A percentile compares a stretch with the other conserved stretches of the same genome.
Conservation (phyloP, 2,888 invertebrate species). For the Phytoseiulus persimilis region DNA sequence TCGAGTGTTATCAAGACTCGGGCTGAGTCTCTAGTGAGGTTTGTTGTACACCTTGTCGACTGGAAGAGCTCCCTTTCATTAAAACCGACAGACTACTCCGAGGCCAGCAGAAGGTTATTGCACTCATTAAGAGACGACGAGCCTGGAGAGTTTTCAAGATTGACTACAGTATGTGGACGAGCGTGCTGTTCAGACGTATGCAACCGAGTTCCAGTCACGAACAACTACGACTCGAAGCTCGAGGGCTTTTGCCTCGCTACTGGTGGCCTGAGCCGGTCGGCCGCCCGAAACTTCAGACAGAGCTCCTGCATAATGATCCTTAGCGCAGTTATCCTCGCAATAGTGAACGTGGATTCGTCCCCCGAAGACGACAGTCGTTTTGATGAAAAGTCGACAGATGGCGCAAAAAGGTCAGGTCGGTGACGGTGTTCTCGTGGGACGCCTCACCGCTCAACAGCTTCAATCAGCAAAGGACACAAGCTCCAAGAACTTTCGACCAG, state of each 20-base stretch:
- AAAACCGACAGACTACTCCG: background rate
- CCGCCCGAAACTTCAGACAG: background rate
- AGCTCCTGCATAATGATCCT: background rate
- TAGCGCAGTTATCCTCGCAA: background rate
- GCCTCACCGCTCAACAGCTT: too few species aligned
- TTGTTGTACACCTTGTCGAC: background rate
- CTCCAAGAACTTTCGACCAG: too few species aligned
- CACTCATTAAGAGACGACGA: background rate
- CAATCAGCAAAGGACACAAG: too few species aligned
- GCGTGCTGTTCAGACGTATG: background rate
- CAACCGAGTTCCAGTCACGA: background rate
- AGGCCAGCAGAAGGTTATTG: background rate
- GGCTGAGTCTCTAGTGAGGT: background rate
- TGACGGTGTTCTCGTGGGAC: too few species aligned
- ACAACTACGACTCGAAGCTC: background rate
- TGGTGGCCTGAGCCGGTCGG: background rate
- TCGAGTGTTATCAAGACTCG: background rate
- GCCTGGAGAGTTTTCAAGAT: background rate
- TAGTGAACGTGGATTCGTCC: background rate
- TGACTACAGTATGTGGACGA: background rate
- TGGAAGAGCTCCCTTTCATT: background rate
- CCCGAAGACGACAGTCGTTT: background rate
- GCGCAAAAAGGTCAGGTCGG: background rate
- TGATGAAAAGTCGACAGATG: background rate
- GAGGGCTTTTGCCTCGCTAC: background rate